Base-by-base conservation (phyloP, 1,140 invertebrate genomes). In the Drosophila grimshawi region DNA sequence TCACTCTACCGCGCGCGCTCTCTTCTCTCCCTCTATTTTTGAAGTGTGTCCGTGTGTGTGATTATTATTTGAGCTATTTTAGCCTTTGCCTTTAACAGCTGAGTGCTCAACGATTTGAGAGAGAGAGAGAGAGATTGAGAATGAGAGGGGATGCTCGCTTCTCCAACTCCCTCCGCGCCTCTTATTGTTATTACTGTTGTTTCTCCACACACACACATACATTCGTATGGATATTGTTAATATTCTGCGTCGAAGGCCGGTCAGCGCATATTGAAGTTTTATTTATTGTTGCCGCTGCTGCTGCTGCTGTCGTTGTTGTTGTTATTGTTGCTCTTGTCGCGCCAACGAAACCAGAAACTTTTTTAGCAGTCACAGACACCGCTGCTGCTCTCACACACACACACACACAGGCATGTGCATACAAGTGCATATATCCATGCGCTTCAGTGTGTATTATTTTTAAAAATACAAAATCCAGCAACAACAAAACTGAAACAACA, bases 181-280 rank as follows among this genome's bases (percentile, higher is more conserved):
- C 55, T 30, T 41, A 46, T 65, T 73, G 64, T 67, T 52, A 33
- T 69, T 65, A 30, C n/a, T 60, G 51, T 69, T 32, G 48, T 10
- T 2, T 46, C 27, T 3, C n/a, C 6, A 66, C 39, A 45, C n/a
- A 59, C 3, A 46, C 19, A 37, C 29, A 63, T 51, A 32, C 43
- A 37, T 45, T 30, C 32, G 27, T 55, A 53, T 35, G 19, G 45
- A 55, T 65, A 76, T 71, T 76, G 73, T 76, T 76, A 76, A 76
- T 71, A 76, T 76, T 71, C 67, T 65, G 73, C 55, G 49, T 4
- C 52, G 73, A 76, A 76, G 73, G 73, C 73, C 73, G 72, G 67
- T 70, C 65, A 59, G 66, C 72, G 60, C 72, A 75, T 75, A 75
- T 75, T 75, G 60, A 75, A 75, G 72, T 75, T 75, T 48, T 70